Evolutionary conservation across 2,888 invertebrate genomes (phyloP).

Genomic region (Drosophila mettleri): DNA sequence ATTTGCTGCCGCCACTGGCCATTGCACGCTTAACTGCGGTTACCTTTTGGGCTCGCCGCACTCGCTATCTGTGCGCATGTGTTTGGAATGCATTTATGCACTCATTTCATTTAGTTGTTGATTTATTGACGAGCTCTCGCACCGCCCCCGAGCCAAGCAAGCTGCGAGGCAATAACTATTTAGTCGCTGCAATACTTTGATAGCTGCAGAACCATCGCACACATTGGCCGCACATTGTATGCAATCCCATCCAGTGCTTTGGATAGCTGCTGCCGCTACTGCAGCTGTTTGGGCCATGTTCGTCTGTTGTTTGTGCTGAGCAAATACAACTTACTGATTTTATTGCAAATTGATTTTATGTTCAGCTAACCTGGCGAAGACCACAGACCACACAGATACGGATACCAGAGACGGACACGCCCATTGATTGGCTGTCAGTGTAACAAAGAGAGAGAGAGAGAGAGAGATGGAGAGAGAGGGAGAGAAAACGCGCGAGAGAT

Average conservation of each 20-base stretch:
- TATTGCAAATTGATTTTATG: constrained; percentile 81
- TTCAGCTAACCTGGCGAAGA: constrained; percentile 58
- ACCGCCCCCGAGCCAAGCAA: constrained; percentile 19
- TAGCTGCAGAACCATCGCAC: constrained; percentile 4
- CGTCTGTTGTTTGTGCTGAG: constrained; percentile 67
- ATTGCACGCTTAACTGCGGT: constrained; percentile 53
- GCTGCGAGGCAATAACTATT: constrained; percentile 21
- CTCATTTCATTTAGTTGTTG: constrained; percentile 62
- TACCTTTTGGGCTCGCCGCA: constrained; percentile 32
- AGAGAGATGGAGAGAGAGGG: not conserved
- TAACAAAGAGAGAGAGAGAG: not conserved
- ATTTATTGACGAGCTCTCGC: constrained; percentile 48
- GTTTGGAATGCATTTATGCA: constrained; percentile 61
- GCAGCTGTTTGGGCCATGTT: constrained; percentile 16
- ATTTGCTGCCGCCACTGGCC: constrained; percentile 35
- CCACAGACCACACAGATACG: constrained; percentile 45
- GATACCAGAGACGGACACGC: constrained; percentile 45
- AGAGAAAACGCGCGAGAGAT: constrained; percentile 38
- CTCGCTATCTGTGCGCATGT: constrained; percentile 35
- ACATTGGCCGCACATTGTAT: not conserved
- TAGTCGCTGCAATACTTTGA: constrained; percentile 24
- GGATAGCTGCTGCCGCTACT: not conserved
- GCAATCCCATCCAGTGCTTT: not conserved
- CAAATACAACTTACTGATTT: constrained; percentile 79
- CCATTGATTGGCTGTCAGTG: constrained; percentile 47